Percentiles rank a stretch among this genome's conserved stretches.
Conservation (phyloP, 2,888 invertebrate genomes). For the Drosophila pegasa region DNA sequence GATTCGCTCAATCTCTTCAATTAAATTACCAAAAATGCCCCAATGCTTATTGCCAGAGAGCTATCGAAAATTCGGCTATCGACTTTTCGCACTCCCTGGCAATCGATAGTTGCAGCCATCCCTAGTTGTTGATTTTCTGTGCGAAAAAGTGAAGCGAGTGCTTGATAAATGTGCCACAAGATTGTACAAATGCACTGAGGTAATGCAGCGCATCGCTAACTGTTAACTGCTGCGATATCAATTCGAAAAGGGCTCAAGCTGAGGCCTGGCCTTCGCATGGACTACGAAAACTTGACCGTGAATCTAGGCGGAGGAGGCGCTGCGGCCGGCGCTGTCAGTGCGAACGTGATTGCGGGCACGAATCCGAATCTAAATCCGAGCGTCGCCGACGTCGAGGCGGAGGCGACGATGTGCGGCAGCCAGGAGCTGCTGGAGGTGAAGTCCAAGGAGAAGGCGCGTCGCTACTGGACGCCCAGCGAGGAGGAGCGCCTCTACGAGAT, state of each 20-base stretch:
- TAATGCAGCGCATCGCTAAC: neutral
- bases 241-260: neutral
- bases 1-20: neutral
- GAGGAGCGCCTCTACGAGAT: slow-evolving; percentile 81
- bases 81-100: neutral
- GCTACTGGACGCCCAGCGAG: slow-evolving; percentile 82
- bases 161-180: slow-evolving; percentile 21
- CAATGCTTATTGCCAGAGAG: too few species aligned
- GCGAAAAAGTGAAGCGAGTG: slow-evolving; percentile 53
- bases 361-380: slow-evolving; percentile 24
- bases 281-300: slow-evolving; percentile 61
- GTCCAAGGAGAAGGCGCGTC: slow-evolving; percentile 73
- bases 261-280: slow-evolving; percentile 47
- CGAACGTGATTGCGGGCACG: slow-evolving; percentile 38
- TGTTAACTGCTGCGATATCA: slow-evolving; percentile 10
- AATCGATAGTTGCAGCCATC: slow-evolving; percentile 48
- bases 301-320: slow-evolving; percentile 44
- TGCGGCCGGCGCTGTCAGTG: slow-evolving; percentile 37
- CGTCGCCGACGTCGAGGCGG: slow-evolving; percentile 32
- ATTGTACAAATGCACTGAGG: slow-evolving; percentile 5
- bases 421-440: slow-evolving; percentile 68
- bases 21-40: neutral
- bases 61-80: slow-evolving; percentile 20
- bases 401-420: slow-evolving; percentile 61
- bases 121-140: slow-evolving; percentile 72